Conservation (phyloP, 35 echinoderm and acorn worm species). For the Heliocidaris tuberculata region DNA sequence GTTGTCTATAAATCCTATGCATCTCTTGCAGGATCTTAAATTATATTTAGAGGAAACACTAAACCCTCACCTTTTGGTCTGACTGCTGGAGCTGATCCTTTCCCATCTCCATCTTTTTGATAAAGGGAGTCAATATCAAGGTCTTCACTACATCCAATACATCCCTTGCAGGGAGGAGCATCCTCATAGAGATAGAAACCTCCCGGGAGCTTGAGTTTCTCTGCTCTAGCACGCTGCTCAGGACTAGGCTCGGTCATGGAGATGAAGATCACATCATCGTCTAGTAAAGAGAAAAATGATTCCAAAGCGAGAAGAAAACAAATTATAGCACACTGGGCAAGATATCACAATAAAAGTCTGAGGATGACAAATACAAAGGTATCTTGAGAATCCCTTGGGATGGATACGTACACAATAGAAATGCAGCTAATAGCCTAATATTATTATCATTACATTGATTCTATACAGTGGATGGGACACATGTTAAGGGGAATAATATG, state of each 20-base stretch:
- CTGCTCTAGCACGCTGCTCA: conserved; percentile 70
- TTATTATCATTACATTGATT: too few species aligned
- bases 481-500: too few species aligned
- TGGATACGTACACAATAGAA: too few species aligned
- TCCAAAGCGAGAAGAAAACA: background rate
- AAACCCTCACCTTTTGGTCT: conserved; percentile 22
- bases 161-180: conserved; percentile 82
- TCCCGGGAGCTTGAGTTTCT: conserved; percentile 63
- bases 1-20: too few species aligned
- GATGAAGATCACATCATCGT: conserved; percentile 81
- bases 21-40: too few species aligned
- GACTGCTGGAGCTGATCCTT: background rate
- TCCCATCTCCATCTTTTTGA: background rate
- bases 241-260: conserved; percentile 57
- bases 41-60: too few species aligned
- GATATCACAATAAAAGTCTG: too few species aligned
- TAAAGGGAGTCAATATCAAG: conserved; percentile 25
- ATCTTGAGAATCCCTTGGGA: too few species aligned
- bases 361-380: too few species aligned
- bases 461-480: too few species aligned
- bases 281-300: background rate
- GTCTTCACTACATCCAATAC: conserved; percentile 76
- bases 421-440: too few species aligned
- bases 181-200: conserved; percentile 82
- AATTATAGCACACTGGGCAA: too few species aligned